A percentile compares a stretch with the other conserved stretches of the same genome.
phyloP scores from a whole-genome alignment of 2,113 vertebrate genomes.

The Perccottus glenii region DNA sequence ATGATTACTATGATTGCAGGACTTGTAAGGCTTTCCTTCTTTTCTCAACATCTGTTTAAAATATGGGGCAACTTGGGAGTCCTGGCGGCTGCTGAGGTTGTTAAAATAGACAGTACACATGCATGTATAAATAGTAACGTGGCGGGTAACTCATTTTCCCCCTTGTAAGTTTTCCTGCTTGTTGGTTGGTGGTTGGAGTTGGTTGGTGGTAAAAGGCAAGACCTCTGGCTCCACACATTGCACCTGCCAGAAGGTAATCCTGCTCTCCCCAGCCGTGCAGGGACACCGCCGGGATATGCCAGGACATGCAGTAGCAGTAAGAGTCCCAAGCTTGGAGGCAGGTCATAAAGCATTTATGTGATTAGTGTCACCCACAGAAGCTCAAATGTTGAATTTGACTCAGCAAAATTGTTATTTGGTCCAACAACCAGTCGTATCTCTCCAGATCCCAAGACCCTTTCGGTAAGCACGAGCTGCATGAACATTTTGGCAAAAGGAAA shows the following conservation, averaged over 20 bases:
- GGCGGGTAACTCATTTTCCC: conserved; percentile 80
- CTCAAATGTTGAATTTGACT: background rate
- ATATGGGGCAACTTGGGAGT: conserved; percentile 84
- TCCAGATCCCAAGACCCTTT: too few relatives aligned
- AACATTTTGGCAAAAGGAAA: too few relatives aligned
- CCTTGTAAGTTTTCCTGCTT: conserved; percentile 25
- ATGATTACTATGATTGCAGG: conserved; percentile 83
- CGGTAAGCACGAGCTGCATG: too few relatives aligned
- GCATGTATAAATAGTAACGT: conserved; percentile 71
- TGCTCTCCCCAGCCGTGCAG: conserved; percentile 46
- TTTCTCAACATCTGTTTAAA: conserved; percentile 91
- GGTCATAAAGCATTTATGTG: background rate
- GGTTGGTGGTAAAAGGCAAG: conserved; percentile 58
- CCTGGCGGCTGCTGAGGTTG: conserved; percentile 85
- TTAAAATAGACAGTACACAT: conserved; percentile 78
- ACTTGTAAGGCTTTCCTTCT: conserved; percentile 74
- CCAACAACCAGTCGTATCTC: too few relatives aligned
- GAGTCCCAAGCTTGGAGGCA: conserved; percentile 18
- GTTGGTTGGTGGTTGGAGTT: conserved; percentile 54
- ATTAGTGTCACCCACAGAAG: background rate
- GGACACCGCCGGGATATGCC: conserved; percentile 56
- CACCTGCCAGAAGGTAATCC: conserved; percentile 69
- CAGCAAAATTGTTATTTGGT: too few relatives aligned
- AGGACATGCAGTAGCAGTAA: conserved; percentile 43
- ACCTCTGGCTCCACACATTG: conserved; percentile 56